These are phyloP conservation scores for Boleophthalmus pectinirostris DNA, from an alignment of 2,113 vertebrate species.

Conservation along the genomic window DNA sequence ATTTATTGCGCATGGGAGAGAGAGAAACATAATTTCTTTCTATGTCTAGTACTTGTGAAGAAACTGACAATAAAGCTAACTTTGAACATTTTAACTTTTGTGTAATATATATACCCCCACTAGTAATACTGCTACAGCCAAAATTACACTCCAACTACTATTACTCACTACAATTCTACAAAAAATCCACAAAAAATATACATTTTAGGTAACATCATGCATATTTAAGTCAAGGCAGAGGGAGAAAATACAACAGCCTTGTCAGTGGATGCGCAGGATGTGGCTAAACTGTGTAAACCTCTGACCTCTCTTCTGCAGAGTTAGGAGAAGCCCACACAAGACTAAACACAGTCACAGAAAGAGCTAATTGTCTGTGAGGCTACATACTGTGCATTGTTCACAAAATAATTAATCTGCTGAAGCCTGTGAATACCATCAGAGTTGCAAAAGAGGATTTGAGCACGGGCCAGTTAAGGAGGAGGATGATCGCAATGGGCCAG, in stretches of 20 bases:
- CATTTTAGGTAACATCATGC: constrained; percentile 62
- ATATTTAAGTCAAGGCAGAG: constrained; percentile 53
- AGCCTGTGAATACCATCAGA: constrained; percentile 63
- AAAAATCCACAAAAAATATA: constrained; percentile 29
- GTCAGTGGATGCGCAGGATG: constrained; percentile 58
- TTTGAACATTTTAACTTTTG: too few species aligned
- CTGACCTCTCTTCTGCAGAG: constrained; percentile 55
- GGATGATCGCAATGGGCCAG: constrained; percentile 47
- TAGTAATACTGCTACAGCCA: neutral
- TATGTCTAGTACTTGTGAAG: too few species aligned
- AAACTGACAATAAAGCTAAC: too few species aligned
- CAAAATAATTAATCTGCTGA: constrained; percentile 73
- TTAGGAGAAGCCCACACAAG: constrained; percentile 54
- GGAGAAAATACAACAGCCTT: constrained; percentile 42
- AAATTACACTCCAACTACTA: neutral
- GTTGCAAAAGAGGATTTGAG: constrained; percentile 59
- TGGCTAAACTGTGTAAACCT: constrained; percentile 52
- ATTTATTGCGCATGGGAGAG: too few species aligned
- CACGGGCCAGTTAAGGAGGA: constrained; percentile 43
- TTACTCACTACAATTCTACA: neutral
- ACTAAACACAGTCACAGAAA: constrained; percentile 66
- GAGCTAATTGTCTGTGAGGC: constrained; percentile 65
- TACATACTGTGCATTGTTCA: constrained; percentile 53
- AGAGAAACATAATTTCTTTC: too few species aligned
- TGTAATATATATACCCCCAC: neutral